Percentiles rank a stretch among this genome's conserved stretches.
These are phyloP conservation scores for Corvus hawaiiensis DNA, from an alignment of 2,113 vertebrate species.

Conservation along the genomic window DNA sequence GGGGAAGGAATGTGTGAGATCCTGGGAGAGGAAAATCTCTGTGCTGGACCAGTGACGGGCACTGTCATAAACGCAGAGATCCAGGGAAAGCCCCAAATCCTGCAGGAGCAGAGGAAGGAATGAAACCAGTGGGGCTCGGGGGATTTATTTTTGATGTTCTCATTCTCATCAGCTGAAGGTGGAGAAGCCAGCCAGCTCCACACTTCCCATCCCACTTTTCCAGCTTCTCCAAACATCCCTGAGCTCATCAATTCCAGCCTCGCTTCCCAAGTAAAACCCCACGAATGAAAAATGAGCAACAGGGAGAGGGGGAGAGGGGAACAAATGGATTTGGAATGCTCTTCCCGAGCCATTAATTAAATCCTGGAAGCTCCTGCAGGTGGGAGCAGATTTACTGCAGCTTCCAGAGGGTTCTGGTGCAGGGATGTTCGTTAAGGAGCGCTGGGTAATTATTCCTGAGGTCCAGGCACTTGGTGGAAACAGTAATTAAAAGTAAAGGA, in stretches of 20 bases:
- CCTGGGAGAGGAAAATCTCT: not conserved
- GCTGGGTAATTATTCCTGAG: not conserved
- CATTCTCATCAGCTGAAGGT: not conserved
- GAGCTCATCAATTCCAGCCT: not conserved
- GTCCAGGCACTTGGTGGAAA: not conserved
- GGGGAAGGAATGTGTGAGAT: not conserved
- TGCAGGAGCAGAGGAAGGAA: not conserved
- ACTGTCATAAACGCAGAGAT: accelerated
- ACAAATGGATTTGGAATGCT: not conserved
- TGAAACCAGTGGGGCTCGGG: not conserved
- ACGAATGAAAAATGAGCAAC: not conserved
- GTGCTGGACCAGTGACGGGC: too few species aligned
- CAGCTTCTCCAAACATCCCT: not conserved
- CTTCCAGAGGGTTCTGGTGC: not conserved
- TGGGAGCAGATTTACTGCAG: not conserved
- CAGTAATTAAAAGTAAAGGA: not conserved
- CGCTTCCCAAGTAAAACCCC: not conserved
- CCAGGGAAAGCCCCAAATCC: not conserved
- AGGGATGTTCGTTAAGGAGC: not conserved
- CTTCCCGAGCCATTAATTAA: not conserved
- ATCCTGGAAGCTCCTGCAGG: not conserved
- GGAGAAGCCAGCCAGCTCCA: not conserved
- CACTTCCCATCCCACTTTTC: not conserved
- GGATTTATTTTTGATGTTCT: not conserved
- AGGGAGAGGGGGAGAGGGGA: not conserved